Conservation (phyloP, 2,888 invertebrate genomes). For the Ichneumoninae sp. region DNA sequence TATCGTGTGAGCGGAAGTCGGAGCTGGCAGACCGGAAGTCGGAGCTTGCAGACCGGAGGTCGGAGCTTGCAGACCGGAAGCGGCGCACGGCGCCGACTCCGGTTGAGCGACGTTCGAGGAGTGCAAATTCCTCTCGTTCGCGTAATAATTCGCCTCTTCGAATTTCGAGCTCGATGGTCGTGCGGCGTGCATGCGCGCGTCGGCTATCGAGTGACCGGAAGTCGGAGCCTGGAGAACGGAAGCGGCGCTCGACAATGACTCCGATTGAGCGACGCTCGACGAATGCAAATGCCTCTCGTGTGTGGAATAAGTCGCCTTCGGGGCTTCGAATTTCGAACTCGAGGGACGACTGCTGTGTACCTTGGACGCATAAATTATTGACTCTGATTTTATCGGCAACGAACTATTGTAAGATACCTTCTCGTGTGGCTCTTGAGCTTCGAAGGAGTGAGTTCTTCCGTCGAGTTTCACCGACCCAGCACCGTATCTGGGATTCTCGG, state of each 20-base stretch:
- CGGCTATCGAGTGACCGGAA: constrained; percentile 56
- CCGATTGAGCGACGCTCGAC: neutral
- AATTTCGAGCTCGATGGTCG: neutral
- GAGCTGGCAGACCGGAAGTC: neutral
- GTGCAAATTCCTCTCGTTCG: constrained; percentile 23
- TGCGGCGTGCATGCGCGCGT: constrained; percentile 68
- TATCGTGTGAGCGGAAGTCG: constrained; percentile 41
- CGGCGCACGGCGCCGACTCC: neutral
- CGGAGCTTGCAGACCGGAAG: neutral
- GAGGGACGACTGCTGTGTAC: neutral
- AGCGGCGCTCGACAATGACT: neutral
- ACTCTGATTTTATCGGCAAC: neutral
- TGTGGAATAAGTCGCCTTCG: neutral
- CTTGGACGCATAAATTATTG: neutral
- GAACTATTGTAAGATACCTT: neutral
- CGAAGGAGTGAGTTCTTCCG: neutral
- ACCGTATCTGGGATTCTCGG: neutral
- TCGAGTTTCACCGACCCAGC: neutral
- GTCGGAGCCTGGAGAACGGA: neutral
- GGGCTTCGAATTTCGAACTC: neutral
- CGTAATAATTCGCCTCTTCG: neutral
- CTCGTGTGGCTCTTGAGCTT: neutral
- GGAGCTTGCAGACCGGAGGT: neutral
- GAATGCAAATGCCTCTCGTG: constrained; percentile 17
- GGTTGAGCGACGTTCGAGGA: neutral